These are phyloP conservation scores for Strongylocentrotus purpuratus DNA, from an alignment of 35 echinoderm and acorn worm species.

Conservation along the genomic window DNA sequence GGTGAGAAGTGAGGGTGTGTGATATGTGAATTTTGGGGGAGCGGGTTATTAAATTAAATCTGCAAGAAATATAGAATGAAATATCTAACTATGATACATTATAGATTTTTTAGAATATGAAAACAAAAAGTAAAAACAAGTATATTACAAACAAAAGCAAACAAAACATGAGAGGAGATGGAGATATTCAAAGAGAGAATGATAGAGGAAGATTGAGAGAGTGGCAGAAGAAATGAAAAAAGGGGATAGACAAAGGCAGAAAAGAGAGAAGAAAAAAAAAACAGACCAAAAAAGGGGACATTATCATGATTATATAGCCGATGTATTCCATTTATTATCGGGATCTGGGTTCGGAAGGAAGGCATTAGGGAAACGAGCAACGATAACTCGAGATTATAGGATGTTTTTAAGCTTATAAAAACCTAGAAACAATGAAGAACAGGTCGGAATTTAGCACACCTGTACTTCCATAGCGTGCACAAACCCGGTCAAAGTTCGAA, in stretches of 20 bases:
- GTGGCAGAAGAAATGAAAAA: too few species aligned
- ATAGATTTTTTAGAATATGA: too few species aligned
- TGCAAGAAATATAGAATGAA: too few species aligned
- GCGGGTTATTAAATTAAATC: too few species aligned
- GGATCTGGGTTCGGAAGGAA: not conserved
- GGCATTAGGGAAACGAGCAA: not conserved
- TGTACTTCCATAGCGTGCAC: not conserved
- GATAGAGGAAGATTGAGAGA: not conserved
- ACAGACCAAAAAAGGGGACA: not conserved
- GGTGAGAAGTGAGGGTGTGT: too few species aligned
- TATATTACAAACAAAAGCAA: too few species aligned
- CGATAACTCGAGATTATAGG: not conserved
- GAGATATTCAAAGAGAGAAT: not conserved
- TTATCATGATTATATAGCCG: not conserved
- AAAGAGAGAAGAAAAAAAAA: not conserved
- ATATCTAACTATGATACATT: too few species aligned
- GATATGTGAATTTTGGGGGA: too few species aligned
- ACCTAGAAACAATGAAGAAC: not conserved
- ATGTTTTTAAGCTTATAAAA: constrained; percentile 11
- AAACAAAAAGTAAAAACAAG: too few species aligned
- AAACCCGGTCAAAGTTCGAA: not conserved
- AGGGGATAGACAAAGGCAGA: too few species aligned
- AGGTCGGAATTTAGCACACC: not conserved
- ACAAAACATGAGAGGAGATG: not conserved
- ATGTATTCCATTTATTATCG: not conserved